Evolutionary conservation across 1,140 invertebrate species (phyloP), one percentile per base, ranked within the genome.

Genomic region (Chionoecetes opilio): DNA sequence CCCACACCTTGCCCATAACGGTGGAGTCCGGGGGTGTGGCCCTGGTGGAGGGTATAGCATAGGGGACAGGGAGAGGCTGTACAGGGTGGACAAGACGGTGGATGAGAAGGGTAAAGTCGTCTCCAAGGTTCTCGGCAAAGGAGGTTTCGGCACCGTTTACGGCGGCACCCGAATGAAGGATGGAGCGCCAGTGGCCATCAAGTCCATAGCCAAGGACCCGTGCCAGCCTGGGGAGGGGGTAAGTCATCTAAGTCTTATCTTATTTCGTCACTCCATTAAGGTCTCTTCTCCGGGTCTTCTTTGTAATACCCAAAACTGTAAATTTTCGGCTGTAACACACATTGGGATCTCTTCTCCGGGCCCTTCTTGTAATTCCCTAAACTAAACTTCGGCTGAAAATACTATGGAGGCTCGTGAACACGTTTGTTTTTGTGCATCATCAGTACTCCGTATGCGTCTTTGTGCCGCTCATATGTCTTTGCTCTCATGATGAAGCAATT

Each of bases 201-300:
- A 98, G 97, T 97, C 97, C 95, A 97, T 98, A 32, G 96, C 96
- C 46, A 98, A 97, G 96, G 96, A 97, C 91, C 98, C 97, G 97
- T 98, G 11, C 97, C 97, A 82, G 97, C 98, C 86, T 98, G 98
- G 98, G 97, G 97, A 89, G 96, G 97, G n/a, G 97, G 97, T 98
- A 96, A 97, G 97, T 96, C 17, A 41, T 32, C 38, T n/a, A 38
- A 17, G 29, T 32, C 46, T 21, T 3, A 26, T 53, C 9, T 34
- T 37, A 26, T 34, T 21, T n/a, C n/a, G n/a, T n/a, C n/a, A n/a
- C n/a, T n/a, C 2, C 29, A 41, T n/a, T 21, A 34, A n/a, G n/a
- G 46, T 53, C 46, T 14, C 46, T 53, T 53, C 9, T 17, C 46
- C 11, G 8, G 8, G 46, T 53, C 46, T 53, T 53, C 46, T n/a